Evolutionary conservation across 1,140 invertebrate species (phyloP).

Genomic region (Ostrea denselamellosa): DNA sequence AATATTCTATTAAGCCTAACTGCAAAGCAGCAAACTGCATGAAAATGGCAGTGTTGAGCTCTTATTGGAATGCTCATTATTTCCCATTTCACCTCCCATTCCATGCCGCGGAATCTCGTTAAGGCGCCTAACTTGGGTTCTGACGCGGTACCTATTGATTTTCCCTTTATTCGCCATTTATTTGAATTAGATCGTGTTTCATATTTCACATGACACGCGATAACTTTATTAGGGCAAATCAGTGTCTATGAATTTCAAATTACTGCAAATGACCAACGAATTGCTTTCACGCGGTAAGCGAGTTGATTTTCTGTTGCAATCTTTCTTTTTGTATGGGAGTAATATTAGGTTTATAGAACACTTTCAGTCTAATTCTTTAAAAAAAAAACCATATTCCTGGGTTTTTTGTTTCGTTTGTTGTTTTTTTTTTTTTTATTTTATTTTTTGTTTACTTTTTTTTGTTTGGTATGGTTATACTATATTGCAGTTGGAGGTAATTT

Average conservation of each 20-base stretch:
- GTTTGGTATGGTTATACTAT: not conserved
- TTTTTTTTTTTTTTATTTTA: no score
- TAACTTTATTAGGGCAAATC: constrained; percentile 41
- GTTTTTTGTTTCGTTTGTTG: not conserved
- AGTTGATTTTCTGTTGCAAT: not conserved
- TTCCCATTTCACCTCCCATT: constrained; percentile 6
- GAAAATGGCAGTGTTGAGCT: constrained; percentile 13
- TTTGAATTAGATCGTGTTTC: constrained; percentile 45
- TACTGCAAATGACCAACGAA: constrained; percentile 26
- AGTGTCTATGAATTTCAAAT: constrained; percentile 38
- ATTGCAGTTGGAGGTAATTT: not conserved
- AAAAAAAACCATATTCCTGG: not conserved
- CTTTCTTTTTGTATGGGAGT: not conserved
- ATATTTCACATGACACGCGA: constrained; percentile 43
- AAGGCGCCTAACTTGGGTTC: not conserved
- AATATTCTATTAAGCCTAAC: constrained; percentile 20
- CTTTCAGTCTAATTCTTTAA: constrained; percentile 18
- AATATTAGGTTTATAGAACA: not conserved
- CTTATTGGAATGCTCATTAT: constrained; percentile 14
- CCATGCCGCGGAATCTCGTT: constrained; percentile 8
- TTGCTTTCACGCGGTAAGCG: constrained; percentile 14
- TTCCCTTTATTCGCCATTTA: constrained; percentile 44
- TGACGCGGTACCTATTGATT: constrained; percentile 29
- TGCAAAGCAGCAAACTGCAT: constrained; percentile 28
- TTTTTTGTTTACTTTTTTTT: no score